Evolutionary conservation across 2,797 vertebrate species (phyloP).

Genomic region (Selene dorsalis): DNA sequence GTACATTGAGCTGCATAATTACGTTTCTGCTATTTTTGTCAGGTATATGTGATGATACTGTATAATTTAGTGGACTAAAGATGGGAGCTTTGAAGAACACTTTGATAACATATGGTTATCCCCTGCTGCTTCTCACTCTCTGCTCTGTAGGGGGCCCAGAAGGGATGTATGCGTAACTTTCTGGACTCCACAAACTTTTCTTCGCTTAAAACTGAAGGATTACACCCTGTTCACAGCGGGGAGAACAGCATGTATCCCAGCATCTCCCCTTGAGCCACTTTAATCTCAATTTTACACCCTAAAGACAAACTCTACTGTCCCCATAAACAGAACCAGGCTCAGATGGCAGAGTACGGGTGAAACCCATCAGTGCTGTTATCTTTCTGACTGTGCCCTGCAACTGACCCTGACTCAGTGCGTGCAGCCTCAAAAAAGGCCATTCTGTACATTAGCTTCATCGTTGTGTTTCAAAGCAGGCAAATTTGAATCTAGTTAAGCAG

Average conservation of each 20-base stretch:
- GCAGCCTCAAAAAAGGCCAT: conserved; percentile 29
- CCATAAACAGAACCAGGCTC: conserved; percentile 46
- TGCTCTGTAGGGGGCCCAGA: conserved; percentile 77
- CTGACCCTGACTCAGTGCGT: conserved; percentile 36
- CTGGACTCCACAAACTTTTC: conserved; percentile 79
- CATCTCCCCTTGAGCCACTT: conserved; percentile 64
- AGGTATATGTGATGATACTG: conserved; percentile 72
- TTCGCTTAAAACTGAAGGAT: conserved; percentile 81
- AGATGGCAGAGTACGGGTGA: conserved; percentile 43
- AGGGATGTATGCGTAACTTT: conserved; percentile 77
- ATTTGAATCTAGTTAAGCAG: conserved; percentile 68
- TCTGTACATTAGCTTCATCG: conserved; percentile 61
- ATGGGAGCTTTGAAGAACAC: conserved; percentile 73
- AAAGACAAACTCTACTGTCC: conserved; percentile 47
- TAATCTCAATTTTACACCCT: conserved; percentile 68
- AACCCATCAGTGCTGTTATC: conserved; percentile 45
- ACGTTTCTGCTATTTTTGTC: conserved; percentile 62
- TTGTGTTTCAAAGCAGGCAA: conserved; percentile 71
- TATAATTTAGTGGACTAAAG: conserved; percentile 65
- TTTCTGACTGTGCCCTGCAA: conserved; percentile 26
- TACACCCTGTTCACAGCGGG: conserved; percentile 78
- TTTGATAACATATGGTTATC: conserved; percentile 81
- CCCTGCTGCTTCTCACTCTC: conserved; percentile 76
- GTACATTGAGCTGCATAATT: conserved; percentile 41
- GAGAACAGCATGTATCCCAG: conserved; percentile 67